A percentile compares a stretch with the other conserved stretches of the same genome.
These are phyloP conservation scores for Grapholita molesta DNA, from an alignment of 1,140 invertebrate genomes.

Conservation along the genomic window DNA sequence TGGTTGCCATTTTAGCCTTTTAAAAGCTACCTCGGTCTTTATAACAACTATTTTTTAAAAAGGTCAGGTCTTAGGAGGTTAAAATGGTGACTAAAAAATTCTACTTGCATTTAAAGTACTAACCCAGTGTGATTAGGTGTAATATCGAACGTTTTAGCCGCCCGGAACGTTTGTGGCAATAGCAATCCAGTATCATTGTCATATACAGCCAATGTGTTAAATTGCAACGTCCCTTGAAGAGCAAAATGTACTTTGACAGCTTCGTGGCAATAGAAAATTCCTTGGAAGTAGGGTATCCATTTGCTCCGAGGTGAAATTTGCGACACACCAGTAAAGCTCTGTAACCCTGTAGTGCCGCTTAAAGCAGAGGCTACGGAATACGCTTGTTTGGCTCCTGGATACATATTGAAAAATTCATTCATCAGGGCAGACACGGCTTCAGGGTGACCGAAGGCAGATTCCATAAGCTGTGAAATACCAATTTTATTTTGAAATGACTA, in stretches of 20 bases:
- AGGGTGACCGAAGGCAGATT: conserved; percentile 52
- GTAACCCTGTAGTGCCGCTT: conserved; percentile 42
- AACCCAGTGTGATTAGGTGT: conserved; percentile 52
- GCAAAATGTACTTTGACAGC: conserved; percentile 60
- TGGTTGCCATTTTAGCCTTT: too few species aligned
- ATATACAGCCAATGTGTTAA: conserved; percentile 47
- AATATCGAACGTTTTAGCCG: conserved; percentile 57
- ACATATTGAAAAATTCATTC: conserved; percentile 63
- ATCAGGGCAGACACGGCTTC: conserved; percentile 55
- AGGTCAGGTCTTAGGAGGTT: too few species aligned
- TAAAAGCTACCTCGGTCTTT: too few species aligned
- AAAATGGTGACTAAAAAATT: too few species aligned
- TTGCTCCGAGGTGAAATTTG: conserved; percentile 43
- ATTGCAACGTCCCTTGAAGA: conserved; percentile 39
- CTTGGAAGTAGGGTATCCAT: conserved; percentile 67
- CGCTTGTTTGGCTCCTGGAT: conserved; percentile 46
- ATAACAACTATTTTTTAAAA: too few species aligned
- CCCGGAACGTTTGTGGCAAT: conserved; percentile 49
- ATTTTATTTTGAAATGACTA: neutral
- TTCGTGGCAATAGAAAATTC: conserved; percentile 53
- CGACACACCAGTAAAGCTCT: conserved; percentile 41
- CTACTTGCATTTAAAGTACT: too few species aligned
- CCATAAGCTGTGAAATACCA: conserved; percentile 46
- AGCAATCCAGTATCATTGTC: conserved; percentile 52
- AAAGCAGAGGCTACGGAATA: conserved; percentile 59